phyloP scores from a whole-genome alignment of 2,888 invertebrate genomes.

The Metallyticus violacea region DNA sequence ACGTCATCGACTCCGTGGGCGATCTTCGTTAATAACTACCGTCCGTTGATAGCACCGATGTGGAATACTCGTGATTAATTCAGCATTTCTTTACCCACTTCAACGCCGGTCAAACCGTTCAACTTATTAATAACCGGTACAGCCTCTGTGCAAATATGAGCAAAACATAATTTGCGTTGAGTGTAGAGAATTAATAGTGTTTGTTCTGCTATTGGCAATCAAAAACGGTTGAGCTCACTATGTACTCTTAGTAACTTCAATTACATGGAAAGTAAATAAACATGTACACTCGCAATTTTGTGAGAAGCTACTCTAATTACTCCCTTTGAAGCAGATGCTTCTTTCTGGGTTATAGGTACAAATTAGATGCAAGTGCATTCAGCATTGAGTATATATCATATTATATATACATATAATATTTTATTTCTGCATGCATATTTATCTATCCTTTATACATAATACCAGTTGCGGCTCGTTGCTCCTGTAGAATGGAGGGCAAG shows the following conservation, averaged over 20 bases:
- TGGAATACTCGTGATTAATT: background rate
- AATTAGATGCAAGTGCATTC: no score
- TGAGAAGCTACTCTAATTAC: background rate
- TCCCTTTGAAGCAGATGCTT: background rate
- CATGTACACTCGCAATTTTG: background rate
- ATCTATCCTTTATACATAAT: no score
- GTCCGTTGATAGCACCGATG: background rate
- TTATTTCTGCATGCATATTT: no score
- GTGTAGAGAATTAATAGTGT: background rate
- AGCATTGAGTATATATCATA: no score
- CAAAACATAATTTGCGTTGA: background rate
- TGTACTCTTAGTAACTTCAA: background rate
- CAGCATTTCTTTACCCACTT: background rate
- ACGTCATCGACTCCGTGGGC: background rate
- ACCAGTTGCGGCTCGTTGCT: no score
- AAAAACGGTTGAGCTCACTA: background rate
- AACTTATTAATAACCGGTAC: background rate
- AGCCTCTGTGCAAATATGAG: background rate
- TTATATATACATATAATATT: no score
- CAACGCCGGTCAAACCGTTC: background rate
- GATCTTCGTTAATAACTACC: background rate
- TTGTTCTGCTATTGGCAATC: background rate
- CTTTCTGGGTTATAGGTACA: background rate
- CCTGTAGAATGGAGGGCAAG: no score
- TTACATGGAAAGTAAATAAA: background rate